phyloP scores from a whole-genome alignment of 2,888 invertebrate species.

The Oligia latruncula region DNA sequence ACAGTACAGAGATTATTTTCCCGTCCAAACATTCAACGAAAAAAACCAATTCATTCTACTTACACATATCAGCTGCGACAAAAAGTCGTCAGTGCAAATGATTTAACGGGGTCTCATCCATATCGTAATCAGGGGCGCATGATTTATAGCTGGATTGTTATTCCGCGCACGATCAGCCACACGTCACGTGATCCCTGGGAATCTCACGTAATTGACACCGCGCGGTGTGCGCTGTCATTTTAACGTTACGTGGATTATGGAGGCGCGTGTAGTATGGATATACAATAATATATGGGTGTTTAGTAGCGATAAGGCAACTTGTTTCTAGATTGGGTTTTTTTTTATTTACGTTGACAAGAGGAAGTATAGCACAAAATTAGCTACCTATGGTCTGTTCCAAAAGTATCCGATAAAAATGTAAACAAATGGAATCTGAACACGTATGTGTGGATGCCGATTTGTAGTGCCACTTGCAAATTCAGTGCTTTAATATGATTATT shows the following conservation, averaged over 20 bases:
- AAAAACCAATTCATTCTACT: slow-evolving; percentile 32
- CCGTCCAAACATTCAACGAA: background rate
- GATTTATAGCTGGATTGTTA: slow-evolving; percentile 69
- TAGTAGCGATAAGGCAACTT: background rate
- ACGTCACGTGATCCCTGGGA: slow-evolving; percentile 55
- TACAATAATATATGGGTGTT: background rate
- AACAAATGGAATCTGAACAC: no score
- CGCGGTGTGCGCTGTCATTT: slow-evolving; percentile 59
- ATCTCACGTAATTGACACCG: slow-evolving; percentile 67
- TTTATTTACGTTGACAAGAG: background rate
- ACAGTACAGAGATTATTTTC: background rate
- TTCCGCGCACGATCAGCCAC: slow-evolving; percentile 72
- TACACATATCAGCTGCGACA: slow-evolving; percentile 36
- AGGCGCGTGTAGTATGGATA: background rate
- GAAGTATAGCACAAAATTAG: background rate
- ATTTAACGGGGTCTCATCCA: slow-evolving; percentile 68
- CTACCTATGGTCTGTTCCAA: background rate
- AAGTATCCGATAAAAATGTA: background rate
- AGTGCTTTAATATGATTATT: no score
- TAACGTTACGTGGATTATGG: slow-evolving; percentile 41
- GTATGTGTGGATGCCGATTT: no score
- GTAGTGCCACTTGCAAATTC: no score
- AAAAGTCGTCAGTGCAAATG: slow-evolving; percentile 62
- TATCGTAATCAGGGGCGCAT: slow-evolving; percentile 56
- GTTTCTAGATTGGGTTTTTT: background rate